Evolutionary conservation across 2,888 invertebrate genomes (phyloP), one percentile per base, ranked within the genome.

Genomic region (Apodemia zela): DNA sequence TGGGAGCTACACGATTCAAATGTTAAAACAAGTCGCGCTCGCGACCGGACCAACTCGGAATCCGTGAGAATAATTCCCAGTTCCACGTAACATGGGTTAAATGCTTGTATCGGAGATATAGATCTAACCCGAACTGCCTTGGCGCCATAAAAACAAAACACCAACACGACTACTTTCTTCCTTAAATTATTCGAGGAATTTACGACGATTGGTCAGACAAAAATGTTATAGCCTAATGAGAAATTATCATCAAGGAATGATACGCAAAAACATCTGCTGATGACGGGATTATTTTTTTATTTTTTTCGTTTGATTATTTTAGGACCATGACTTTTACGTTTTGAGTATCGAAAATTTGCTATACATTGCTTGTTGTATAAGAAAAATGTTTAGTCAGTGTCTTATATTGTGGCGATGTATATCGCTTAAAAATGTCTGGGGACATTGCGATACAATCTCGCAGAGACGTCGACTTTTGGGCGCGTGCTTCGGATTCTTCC

Each of bases 71-170:
- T 85, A 77, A 83, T 84, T 79, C 81, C 75, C 77, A 74, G 80
- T 85, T 88, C 87, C 85, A 82, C 85, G 87, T 87, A 89, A 90
- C 90, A 89, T 87, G 87, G 87, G 88, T 89, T 89, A 89, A 89
- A 89, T 85, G 89, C 83, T 87, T 89, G 90, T 89, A 89, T 88
- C 85, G 80, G 73, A 81, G 89, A 90, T 89, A 89, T 87, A 80
- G 88, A 91, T 91, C 90, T 89, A 87, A 89, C 86, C 85, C 87
- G 85, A 78, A 80, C 87, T 84, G 79, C 80, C 84, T 83, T 89
- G 91, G 91, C 91, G 91, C 90, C 91, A 90, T 89, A 91, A 91
- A 91, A 91, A 91, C 89, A 89, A 91, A 90, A 89, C 89, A 82
- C 77, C 81, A 81, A 84, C 86, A 85, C 82, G 81, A 84, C 89